These are phyloP conservation scores for Toxotes chatareus DNA, from an alignment of 2,113 vertebrate species.

Conservation along the genomic window DNA sequence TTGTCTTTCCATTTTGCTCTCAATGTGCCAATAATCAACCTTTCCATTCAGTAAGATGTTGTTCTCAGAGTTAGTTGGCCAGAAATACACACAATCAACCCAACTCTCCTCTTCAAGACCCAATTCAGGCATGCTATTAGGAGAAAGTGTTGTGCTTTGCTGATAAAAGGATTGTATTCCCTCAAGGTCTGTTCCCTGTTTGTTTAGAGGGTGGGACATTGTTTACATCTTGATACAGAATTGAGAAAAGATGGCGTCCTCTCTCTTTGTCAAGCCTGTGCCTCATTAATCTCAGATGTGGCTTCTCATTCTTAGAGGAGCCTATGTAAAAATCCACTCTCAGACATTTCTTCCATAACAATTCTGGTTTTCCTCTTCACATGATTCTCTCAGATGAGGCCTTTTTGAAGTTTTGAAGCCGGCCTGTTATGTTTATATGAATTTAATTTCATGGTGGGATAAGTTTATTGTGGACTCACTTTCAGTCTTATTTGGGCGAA, in stretches of 20 bases:
- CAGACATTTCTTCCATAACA: constrained; percentile 36
- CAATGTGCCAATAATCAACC: constrained; percentile 67
- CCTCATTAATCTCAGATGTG: constrained; percentile 76
- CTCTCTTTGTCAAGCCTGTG: constrained; percentile 58
- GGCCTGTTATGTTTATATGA: constrained; percentile 31
- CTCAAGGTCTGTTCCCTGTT: constrained; percentile 60
- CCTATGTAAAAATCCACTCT: constrained; percentile 40
- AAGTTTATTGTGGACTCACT: constrained; percentile 35
- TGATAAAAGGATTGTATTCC: constrained; percentile 69
- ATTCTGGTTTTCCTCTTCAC: constrained; percentile 41
- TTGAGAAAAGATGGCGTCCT: constrained; percentile 69
- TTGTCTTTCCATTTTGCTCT: constrained; percentile 66
- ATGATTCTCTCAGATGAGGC: constrained; percentile 28
- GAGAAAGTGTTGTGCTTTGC: constrained; percentile 71
- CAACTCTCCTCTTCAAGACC: constrained; percentile 3
- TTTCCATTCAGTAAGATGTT: constrained; percentile 66
- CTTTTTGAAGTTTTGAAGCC: constrained; percentile 43
- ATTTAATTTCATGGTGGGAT: constrained; percentile 29
- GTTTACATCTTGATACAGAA: constrained; percentile 73
- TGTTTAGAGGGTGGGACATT: constrained; percentile 71
- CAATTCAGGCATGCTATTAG: constrained; percentile 42
- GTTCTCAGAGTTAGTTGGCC: constrained; percentile 36
- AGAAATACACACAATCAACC: constrained; percentile 1
- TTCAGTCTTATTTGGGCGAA: constrained; percentile 7
- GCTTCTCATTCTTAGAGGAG: constrained; percentile 46